Evolutionary conservation across 2,797 vertebrate genomes (phyloP).

Genomic region (Adelosebastes latens): DNA sequence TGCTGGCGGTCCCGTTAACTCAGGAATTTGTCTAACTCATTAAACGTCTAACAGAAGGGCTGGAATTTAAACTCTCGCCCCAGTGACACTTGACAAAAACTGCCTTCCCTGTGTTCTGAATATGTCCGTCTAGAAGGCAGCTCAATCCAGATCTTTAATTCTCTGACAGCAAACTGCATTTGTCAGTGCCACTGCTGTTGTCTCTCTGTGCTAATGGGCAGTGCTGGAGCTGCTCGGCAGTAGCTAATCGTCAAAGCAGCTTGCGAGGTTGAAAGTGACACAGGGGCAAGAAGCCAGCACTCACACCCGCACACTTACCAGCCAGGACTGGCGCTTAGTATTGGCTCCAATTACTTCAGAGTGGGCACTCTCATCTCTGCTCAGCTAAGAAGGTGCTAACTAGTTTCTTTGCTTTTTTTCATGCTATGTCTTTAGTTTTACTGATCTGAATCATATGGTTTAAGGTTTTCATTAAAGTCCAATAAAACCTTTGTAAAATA

Average conservation of each 20-base stretch:
- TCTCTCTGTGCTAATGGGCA: conserved; percentile 55
- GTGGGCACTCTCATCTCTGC: conserved; percentile 36
- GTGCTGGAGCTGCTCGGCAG: conserved; percentile 45
- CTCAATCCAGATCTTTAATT: conserved; percentile 43
- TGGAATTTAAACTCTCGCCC: conserved; percentile 28
- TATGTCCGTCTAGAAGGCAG: conserved; percentile 27
- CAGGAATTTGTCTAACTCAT: conserved; percentile 42
- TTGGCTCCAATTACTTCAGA: conserved; percentile 53
- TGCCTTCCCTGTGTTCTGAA: conserved; percentile 10
- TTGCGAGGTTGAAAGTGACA: conserved; percentile 69
- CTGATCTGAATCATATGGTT: not conserved
- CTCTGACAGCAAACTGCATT: conserved; percentile 53
- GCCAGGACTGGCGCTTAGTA: conserved; percentile 47
- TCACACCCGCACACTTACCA: conserved; percentile 55
- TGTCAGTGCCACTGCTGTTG: conserved; percentile 51
- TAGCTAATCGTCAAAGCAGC: conserved; percentile 66
- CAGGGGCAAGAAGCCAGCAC: conserved; percentile 64
- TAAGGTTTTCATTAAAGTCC: not conserved
- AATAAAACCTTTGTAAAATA: not conserved
- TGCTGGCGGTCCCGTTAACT: conserved; percentile 29
- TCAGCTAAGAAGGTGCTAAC: conserved; percentile 15
- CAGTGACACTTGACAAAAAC: conserved; percentile 24
- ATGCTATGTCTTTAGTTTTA: not conserved
- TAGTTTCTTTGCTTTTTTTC: conserved; percentile 1
- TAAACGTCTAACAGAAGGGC: conserved; percentile 46